These are phyloP conservation scores for Drosophila hawaiiensis DNA, from an alignment of 2,888 invertebrate species.

Conservation along the genomic window DNA sequence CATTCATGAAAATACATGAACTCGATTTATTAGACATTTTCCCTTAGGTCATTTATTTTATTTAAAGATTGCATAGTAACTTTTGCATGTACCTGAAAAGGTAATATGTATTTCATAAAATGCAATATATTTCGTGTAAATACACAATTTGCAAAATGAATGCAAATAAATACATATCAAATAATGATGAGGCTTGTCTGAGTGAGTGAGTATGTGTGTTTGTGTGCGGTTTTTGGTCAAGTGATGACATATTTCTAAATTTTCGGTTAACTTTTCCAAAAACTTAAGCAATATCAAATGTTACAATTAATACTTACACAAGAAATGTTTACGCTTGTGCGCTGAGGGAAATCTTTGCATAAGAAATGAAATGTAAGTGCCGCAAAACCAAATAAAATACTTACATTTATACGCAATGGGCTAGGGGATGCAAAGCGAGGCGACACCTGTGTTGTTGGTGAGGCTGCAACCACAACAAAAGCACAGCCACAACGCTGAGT, in stretches of 20 bases:
- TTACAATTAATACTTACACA: constrained; percentile 60
- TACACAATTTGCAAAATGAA: constrained; percentile 48
- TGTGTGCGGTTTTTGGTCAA: constrained; percentile 53
- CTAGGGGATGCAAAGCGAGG: background rate
- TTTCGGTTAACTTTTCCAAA: constrained; percentile 51
- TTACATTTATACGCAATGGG: constrained; percentile 31
- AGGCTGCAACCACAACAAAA: constrained; percentile 36
- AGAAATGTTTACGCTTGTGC: constrained; percentile 26
- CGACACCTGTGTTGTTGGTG: constrained; percentile 48
- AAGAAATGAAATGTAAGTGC: constrained; percentile 77
- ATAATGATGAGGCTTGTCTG: constrained; percentile 11
- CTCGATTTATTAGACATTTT: background rate
- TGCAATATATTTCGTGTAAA: constrained; percentile 59
- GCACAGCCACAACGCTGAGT: constrained; percentile 54
- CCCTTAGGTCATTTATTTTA: constrained; percentile 10
- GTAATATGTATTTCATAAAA: constrained; percentile 5
- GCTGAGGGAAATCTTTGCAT: constrained; percentile 68
- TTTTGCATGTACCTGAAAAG: background rate
- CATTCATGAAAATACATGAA: background rate
- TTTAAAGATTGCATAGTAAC: background rate
- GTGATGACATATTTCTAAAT: constrained; percentile 56
- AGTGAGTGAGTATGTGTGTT: constrained; percentile 6
- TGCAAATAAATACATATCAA: constrained; percentile 12
- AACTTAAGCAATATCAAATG: constrained; percentile 28
- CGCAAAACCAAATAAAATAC: constrained; percentile 73